Evolutionary conservation across 2,797 vertebrate genomes (phyloP), one percentile per base, ranked within the genome.

Genomic region (Sus cebifrons): DNA sequence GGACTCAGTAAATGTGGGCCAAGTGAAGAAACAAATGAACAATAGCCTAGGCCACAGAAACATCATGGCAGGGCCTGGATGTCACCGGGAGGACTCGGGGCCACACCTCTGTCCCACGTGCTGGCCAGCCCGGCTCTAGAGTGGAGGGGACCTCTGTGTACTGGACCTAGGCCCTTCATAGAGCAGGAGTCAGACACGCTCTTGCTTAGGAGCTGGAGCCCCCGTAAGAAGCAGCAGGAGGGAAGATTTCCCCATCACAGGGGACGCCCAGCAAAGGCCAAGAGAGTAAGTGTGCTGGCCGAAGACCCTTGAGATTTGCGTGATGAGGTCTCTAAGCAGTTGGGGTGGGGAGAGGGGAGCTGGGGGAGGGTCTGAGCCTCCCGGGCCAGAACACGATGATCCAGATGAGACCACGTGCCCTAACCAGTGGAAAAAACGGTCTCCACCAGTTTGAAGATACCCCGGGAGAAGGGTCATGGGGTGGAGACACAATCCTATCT

Each of bases 131-230:
- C 23, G 68, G 12, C 82, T 78, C 58, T 23, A 60, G 20, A 16
- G 18, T 9, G 29, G 29, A 77, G 52, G 32, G 20, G 9, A 71
- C 36, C 5, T 70, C 52, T 3, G 7, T 62, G 23, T 56, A 91
- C 18, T 49, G 23, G 70, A 56, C 23, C 68, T 56, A 90, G 27
- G 13, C 62, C 23, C 71, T 89, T 91, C 82, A 23, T 29, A 75
- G 65, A 95, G 84, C 83, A 94, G 56, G 49, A 85, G 78, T 70
- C 81, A 82, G 10, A 62, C 13, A n/a, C 85, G 64, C n/a, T 20
- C 78, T 67, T 75, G 44, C 77, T 36, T 16, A 64, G 40, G 29
- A 71, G 52, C 0, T 14, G n/a, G 17, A 54, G 83, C 10, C 58
- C 25, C 89, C 23, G 13, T 27, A 70, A 68, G 60, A 4, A 74